Base-by-base conservation (phyloP, 2,113 vertebrate genomes). In the Corythornis madagascariensis region DNA sequence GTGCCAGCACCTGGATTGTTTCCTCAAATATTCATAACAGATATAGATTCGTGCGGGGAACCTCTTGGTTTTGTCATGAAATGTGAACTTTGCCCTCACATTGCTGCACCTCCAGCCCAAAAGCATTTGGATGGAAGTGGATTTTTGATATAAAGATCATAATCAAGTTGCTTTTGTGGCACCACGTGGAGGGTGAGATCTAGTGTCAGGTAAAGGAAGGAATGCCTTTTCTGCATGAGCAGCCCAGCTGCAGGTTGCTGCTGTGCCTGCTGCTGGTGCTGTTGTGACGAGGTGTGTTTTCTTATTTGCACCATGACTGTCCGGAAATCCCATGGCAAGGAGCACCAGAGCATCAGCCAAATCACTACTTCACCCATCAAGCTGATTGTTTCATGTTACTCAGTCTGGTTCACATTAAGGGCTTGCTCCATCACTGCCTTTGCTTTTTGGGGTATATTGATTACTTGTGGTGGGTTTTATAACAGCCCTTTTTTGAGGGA, bases 291-390 rank as follows among this genome's bases (percentile, higher is more conserved):
- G 65, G 83, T 42, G 1, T 94, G 93, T 94, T 96, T 95, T 77
- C 66, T 93, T 90, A 86, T 71, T 95, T 93, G 91, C 94, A 87
- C 86, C 93, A 79, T 70, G 83, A 80, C 90, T 94, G 81, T 88
- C 83, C 2, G 16, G 95, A 94, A 94, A 95, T 81, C 82, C 94
- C 90, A 80, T 92, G 94, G 91, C 95, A 94, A 94, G 94, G 40
- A 89, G 45, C 2, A 17, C 80, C 89, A 73, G 81, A 90, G 93
- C 70, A 20, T 76, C 75, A 93, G 95, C 95, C 95, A 96, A 86
- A 59, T 92, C 86, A 93, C 94, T 92, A 88, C 91, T 97, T 95
- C 90, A 92, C 90, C 83, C 94, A 74, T 91, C 87, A 72, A 48
- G 75, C 87, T 76, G 86, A 93, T 93, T 94, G 79, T 87, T 94